A percentile compares a stretch with the other conserved stretches of the same genome.
phyloP scores from a whole-genome alignment of 1,140 invertebrate genomes.

The Papilio aristodemus region DNA sequence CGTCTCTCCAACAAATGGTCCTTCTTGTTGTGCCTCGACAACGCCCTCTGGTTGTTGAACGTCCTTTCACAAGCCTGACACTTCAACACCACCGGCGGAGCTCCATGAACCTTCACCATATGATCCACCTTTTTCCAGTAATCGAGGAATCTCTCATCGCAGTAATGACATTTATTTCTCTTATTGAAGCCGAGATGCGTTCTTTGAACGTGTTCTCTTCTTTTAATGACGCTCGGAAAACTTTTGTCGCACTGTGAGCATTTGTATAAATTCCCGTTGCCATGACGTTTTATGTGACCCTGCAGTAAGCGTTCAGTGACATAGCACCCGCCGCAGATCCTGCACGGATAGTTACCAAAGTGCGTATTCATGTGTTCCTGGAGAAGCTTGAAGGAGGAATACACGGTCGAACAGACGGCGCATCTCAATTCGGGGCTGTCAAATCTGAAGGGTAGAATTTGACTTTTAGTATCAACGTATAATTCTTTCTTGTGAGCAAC shows the following conservation, averaged over 20 bases:
- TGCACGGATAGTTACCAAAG: constrained; percentile 84
- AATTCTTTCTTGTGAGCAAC: constrained; percentile 48
- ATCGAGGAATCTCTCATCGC: constrained; percentile 55
- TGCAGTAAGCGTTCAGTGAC: constrained; percentile 47
- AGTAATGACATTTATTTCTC: constrained; percentile 54
- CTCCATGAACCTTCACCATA: constrained; percentile 56
- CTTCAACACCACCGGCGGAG: constrained; percentile 50
- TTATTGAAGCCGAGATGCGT: constrained; percentile 53
- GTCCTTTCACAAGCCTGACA: constrained; percentile 59
- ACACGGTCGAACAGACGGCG: constrained; percentile 62
- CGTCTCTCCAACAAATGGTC: constrained; percentile 58
- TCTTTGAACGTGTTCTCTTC: constrained; percentile 49
- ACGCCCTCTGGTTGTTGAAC: constrained; percentile 48
- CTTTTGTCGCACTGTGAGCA: constrained; percentile 54
- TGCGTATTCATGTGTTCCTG: constrained; percentile 74
- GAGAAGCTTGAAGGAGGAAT: constrained; percentile 64
- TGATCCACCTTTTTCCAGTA: constrained; percentile 60
- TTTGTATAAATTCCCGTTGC: constrained; percentile 47
- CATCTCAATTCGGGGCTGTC: constrained; percentile 62
- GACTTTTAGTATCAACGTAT: constrained; percentile 50
- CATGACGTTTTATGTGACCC: constrained; percentile 53
- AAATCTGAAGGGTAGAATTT: constrained; percentile 63
- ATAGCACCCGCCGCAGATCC: constrained; percentile 85
- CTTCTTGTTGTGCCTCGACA: constrained; percentile 56
- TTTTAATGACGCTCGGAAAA: constrained; percentile 47